Conservation (phyloP, 2,113 vertebrate genomes). For the Centropus unirufus region DNA sequence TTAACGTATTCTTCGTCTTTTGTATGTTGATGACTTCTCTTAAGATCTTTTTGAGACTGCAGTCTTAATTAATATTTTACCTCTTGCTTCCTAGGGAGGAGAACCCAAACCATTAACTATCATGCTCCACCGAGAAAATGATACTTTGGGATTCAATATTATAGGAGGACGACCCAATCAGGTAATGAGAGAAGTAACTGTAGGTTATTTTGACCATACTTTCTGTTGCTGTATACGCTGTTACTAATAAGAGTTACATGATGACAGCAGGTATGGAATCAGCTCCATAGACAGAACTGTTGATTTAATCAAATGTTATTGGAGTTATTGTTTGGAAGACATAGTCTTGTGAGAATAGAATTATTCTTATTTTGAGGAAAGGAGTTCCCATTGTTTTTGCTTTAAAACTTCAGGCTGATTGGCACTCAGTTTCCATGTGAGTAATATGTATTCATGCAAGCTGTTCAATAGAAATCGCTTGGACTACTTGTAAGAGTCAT, state of each 20-base stretch:
- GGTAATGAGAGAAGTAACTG: constrained; percentile 59
- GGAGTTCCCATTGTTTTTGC: neutral
- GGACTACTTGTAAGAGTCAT: neutral
- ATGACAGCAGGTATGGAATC: neutral
- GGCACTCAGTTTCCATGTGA: neutral
- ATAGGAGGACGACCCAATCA: constrained; percentile 75
- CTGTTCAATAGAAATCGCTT: neutral
- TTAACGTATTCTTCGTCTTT: neutral
- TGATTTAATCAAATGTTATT: neutral
- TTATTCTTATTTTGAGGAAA: neutral
- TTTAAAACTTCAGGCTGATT: neutral
- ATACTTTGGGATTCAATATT: constrained; percentile 82
- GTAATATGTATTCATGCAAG: neutral
- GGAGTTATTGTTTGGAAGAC: neutral
- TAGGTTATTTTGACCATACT: neutral
- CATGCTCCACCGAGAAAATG: constrained; percentile 76
- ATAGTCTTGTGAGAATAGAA: neutral
- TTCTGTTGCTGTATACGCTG: neutral
- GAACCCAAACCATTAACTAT: constrained; percentile 66
- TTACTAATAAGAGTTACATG: neutral
- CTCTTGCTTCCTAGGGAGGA: constrained; percentile 64
- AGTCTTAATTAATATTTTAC: neutral
- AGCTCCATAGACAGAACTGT: neutral
- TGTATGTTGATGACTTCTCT: neutral
- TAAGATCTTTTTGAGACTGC: neutral